Base-by-base conservation (phyloP, 2,113 vertebrate species). In the Galeopterus variegatus region DNA sequence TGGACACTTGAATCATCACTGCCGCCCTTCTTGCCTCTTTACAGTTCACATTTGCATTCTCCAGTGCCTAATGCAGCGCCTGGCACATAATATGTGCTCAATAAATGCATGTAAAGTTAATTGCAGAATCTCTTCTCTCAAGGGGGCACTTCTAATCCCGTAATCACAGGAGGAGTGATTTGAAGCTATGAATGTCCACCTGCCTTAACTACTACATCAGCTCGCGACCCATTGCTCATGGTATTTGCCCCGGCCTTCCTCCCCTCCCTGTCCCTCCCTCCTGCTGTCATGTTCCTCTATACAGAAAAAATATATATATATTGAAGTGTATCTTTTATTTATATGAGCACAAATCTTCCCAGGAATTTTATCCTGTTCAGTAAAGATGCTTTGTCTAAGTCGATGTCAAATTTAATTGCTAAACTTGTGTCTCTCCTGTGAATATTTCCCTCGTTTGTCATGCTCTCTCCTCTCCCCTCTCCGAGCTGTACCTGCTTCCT, bases 361-460 rank as follows among this genome's bases (percentile, higher is more conserved):
- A 45, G 86, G 87, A 94, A 89, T 91, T 88, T 76, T 62, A 69
- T 48, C 69, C 88, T 88, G 50, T 67, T 75, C 67, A 72, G 62
- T 72, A 62, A 81, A 84, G 79, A 69, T 41, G 79, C 73, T 93
- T 88, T 94, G 87, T 84, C 84, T 84, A 48, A 88, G 70, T 77
- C 0, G 41, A 77, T 90, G 93, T 90, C 72, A 72, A n/a, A 75
- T 90, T 48, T 90, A 82, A 83, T 85, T 92, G 75, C 72, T 93
- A 41, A 90, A 17, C 82, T 26, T 69, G 41, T 24, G 15, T 73
- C 80, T 96, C 62, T 97, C 87, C 36, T 36, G 80, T 67, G 73
- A 56, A 19, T 9, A 0, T 52, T 70, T 6, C 56, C 52, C 86
- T 93, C 41, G 24, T n/a, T 36, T 85, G 45, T 23, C 77, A 33